Evolutionary conservation across 2,113 vertebrate species (phyloP), one percentile per base, ranked within the genome.

Genomic region (Tachysurus vachellii): DNA sequence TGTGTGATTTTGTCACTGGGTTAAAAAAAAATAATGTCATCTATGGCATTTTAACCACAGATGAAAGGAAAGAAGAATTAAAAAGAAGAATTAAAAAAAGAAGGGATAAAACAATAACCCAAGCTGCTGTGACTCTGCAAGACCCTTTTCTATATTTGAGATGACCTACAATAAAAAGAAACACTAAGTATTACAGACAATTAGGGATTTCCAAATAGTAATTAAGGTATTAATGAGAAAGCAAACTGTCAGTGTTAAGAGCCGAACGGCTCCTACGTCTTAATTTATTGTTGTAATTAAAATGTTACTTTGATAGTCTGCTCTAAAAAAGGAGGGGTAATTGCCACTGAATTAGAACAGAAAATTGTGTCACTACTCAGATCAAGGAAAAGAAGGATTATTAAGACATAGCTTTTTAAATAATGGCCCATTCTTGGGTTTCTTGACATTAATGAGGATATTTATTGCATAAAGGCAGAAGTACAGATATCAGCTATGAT

Each of bases 201-300:
- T 93, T 94, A 93, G 90, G 87, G 92, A 94, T 93, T 91, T 94
- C 91, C 91, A 93, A 92, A 92, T 89, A 88, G 86, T 92, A 94
- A 94, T 95, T 95, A 95, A 93, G 88, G 86, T 92, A 91, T 90
- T 94, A 92, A 94, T 94, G 88, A 93, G 92, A 95, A 95, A 94
- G 94, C 92, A 95, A 93, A 92, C 91, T 93, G 91, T 87, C 73
- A 87, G 94, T 88, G 90, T 91, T 94, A 92, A 62, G 91, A 84
- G 90, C 89, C 79, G 87, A 80, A 89, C 83, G 85, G 84, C 88
- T 90, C 88, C 85, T 88, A 88, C 68, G 36, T 89, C 80, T 91
- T 89, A 86, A 92, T 92, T 92, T 91, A 91, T 84, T 84, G 71
- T 87, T 77, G 90, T 90, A 90, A 91, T 93, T 92, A 93, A 90